Percentiles rank a stretch among this genome's conserved stretches.
phyloP scores from a whole-genome alignment of 2,113 vertebrate species.

The Hemichromis elongatus region DNA sequence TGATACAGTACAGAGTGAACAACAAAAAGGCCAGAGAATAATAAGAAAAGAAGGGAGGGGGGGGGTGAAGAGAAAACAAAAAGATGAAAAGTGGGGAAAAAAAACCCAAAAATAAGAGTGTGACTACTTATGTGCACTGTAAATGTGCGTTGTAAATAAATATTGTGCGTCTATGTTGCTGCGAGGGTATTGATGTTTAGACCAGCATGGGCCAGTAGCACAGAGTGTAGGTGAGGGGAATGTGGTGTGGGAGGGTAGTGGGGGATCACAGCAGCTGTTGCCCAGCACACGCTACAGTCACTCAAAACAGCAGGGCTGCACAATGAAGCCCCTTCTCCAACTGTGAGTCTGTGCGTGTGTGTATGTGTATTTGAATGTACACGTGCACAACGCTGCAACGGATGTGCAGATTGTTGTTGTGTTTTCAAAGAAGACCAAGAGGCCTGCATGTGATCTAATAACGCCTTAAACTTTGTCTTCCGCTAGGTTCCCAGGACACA shows the following conservation, averaged over 20 bases:
- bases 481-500: not conserved
- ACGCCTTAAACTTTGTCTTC: constrained; percentile 1
- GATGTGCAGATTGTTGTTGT: constrained; percentile 31
- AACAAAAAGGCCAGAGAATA: not conserved
- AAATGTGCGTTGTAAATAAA: not conserved
- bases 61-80: not conserved
- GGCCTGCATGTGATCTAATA: not conserved
- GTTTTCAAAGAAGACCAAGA: constrained; percentile 30
- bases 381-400: constrained; percentile 18
- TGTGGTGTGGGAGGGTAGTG: not conserved
- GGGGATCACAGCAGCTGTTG: constrained; percentile 73
- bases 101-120: not conserved
- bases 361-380: not conserved
- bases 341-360: constrained; percentile 18
- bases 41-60: not conserved
- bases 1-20: constrained; percentile 4
- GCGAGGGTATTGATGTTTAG: constrained; percentile 15
- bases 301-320: constrained; percentile 71
- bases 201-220: constrained; percentile 25
- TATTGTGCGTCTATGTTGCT: not conserved
- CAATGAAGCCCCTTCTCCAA: constrained; percentile 71
- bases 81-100: not conserved
- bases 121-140: not conserved
- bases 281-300: constrained; percentile 76
- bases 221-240: constrained; percentile 14